Evolutionary conservation across 2,113 vertebrate genomes (phyloP).

Genomic region (Nothobranchius furzeri): DNA sequence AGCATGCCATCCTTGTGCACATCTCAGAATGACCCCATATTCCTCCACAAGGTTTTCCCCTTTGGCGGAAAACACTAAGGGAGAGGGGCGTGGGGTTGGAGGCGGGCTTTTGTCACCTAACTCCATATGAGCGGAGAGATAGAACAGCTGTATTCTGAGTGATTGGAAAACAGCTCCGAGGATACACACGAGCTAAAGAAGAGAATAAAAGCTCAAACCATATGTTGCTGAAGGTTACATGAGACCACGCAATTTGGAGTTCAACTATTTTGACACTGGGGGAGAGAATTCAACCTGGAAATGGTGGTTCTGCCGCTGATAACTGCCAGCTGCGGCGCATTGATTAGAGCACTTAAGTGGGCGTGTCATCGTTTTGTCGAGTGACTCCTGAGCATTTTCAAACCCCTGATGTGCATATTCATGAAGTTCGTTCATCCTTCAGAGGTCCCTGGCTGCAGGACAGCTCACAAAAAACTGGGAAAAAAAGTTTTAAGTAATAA

Average conservation of each 20-base stretch:
- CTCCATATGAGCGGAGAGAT: conserved; percentile 22
- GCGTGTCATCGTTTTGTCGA: conserved; percentile 41
- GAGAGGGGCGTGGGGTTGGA: too few species aligned
- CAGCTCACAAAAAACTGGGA: conserved; percentile 1
- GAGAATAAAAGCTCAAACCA: conserved; percentile 7
- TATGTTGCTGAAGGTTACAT: conserved; percentile 40
- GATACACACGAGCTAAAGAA: conserved; percentile 12
- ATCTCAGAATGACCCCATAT: conserved; percentile 24
- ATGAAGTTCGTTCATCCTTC: conserved; percentile 36
- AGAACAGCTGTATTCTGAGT: conserved; percentile 43
- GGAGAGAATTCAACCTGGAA: conserved; percentile 19
- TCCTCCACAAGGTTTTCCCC: conserved; percentile 1
- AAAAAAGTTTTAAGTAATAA: conserved; percentile 21
- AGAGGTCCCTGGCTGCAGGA: conserved; percentile 25
- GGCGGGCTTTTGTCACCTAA: conserved; percentile 15
- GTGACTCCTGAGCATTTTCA: conserved; percentile 47
- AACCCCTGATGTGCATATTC: conserved; percentile 39
- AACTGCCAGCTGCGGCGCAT: conserved; percentile 28
- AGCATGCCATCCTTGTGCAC: conserved; percentile 8
- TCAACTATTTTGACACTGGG: conserved; percentile 20
- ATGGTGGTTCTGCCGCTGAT: conserved; percentile 38
- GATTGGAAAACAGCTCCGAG: conserved; percentile 13
- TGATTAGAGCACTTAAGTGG: conserved; percentile 38
- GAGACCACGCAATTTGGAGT: conserved; percentile 17
- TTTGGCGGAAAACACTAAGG: conserved; percentile 17